Percentiles rank a stretch among this genome's conserved stretches.
Evolutionary conservation across 2,113 vertebrate species (phyloP).

Genomic region (Coptodon bakossiorum): DNA sequence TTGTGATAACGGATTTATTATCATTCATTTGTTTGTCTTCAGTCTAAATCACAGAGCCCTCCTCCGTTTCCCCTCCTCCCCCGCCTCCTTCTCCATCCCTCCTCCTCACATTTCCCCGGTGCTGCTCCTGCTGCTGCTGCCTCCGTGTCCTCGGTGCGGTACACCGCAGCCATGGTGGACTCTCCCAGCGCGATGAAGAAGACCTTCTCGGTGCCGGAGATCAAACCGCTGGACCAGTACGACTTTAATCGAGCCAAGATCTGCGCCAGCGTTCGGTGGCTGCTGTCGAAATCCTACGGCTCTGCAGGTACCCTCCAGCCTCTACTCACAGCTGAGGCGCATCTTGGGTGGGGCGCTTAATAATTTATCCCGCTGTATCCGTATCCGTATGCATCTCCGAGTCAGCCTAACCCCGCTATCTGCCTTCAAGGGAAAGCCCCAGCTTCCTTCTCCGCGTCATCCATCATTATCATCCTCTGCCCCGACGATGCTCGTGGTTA

Average conservation of each 20-base stretch:
- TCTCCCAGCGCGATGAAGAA: conserved; percentile 72
- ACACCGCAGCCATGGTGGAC: conserved; percentile 75
- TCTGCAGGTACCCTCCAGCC: conserved; percentile 71
- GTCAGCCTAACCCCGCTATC: background rate
- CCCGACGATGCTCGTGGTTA: background rate
- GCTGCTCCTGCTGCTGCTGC: conserved; percentile 3
- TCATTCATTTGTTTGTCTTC: background rate
- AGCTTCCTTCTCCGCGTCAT: background rate
- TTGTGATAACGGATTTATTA: background rate
- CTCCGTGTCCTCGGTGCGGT: conserved; percentile 18
- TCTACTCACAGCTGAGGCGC: background rate
- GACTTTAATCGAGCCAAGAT: conserved; percentile 80
- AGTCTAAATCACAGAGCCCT: conserved; percentile 21
- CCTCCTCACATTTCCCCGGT: conserved; percentile 15
- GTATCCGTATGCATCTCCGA: background rate
- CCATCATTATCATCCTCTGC: background rate
- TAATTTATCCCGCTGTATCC: background rate
- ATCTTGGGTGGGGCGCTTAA: conserved; percentile 53
- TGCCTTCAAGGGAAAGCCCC: background rate
- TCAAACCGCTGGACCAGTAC: conserved; percentile 85
- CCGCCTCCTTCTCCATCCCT: conserved; percentile 5
- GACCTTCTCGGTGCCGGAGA: conserved; percentile 81
- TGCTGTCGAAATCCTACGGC: conserved; percentile 78
- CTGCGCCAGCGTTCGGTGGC: conserved; percentile 82
- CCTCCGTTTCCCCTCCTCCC: background rate